Evolutionary conservation across 2,888 invertebrate genomes (phyloP), one percentile per base, ranked within the genome.

Genomic region (Scaptomyza flava): DNA sequence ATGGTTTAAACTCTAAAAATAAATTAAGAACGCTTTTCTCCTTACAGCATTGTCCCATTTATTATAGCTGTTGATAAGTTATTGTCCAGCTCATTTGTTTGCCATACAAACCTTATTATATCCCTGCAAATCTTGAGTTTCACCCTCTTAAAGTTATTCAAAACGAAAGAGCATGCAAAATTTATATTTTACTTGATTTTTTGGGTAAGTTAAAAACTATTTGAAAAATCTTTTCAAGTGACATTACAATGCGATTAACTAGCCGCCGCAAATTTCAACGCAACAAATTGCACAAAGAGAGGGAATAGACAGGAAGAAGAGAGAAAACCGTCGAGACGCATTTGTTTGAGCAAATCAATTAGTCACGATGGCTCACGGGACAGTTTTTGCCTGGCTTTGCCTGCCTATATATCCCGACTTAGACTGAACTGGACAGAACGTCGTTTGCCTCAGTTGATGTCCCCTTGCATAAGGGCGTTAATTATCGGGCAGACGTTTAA

Each of bases 401-500:
- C 48, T 34, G 12, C 20, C 23, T 43, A n/a, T 11, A 31, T 68
- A 42, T 48, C 53, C 51, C 7, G 45, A 27, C 27, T 27, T 27
- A 6, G 27, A 27, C 27, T 27, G 34, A 8, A 27, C 23, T 50
- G 23, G 54, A 59, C 68, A 53, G 67, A 48, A 70, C 62, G 2
- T 5, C 23, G 51, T 14, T 34, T 36, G 36, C 7, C 11, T 7
- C n/a, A n/a, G 23, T 34, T 38, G 59, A 71, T 56, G 71, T 62
- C 31, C 34, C 61, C 61, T 60, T 71, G 45, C 57, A 82, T 83
- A 81, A 71, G 83, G 83, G 82, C 84, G 86, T 86, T 86, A 83
- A 86, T 83, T 83, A 86, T 83, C 81, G 63, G 81, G 54, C 79
- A 69, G 78, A 77, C 86, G 62, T 81, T 81, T 83, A 86, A 83